A percentile compares a stretch with the other conserved stretches of the same genome.
These are phyloP conservation scores for Antrozous pallidus DNA, from an alignment of 2,797 vertebrate genomes.

Conservation along the genomic window DNA sequence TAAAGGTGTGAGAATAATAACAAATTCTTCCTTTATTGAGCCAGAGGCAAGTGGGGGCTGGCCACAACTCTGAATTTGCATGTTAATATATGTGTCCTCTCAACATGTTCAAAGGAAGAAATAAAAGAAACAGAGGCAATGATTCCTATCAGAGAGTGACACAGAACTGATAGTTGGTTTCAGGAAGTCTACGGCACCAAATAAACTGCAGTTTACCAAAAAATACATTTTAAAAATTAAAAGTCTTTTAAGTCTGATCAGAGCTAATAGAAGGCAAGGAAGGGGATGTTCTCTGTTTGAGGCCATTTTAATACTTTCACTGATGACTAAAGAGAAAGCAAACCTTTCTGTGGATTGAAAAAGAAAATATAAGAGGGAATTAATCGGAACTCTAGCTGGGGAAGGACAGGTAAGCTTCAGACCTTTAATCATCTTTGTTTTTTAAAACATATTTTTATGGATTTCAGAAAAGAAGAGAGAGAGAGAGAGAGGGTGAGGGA, in stretches of 20 bases:
- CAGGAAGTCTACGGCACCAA: neutral
- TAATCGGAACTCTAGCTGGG: neutral
- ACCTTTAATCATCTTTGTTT: neutral
- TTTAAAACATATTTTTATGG: no score
- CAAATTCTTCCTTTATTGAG: neutral
- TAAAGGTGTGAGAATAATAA: neutral
- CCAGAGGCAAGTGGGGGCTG: neutral
- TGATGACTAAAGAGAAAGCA: conserved; percentile 19
- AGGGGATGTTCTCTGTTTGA: neutral
- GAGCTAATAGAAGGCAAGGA: neutral
- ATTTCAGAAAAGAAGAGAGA: no score
- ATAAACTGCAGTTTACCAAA: neutral
- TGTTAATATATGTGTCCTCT: neutral
- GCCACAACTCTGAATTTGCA: neutral
- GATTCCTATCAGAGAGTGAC: neutral
- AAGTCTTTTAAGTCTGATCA: neutral
- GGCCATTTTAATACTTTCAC: neutral
- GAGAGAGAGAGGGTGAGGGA: no score
- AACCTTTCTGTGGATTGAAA: neutral
- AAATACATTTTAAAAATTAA: neutral
- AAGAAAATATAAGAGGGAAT: neutral
- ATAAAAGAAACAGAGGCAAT: neutral
- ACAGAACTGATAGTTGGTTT: neutral
- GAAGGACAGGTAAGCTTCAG: neutral
- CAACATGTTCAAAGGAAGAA: neutral